phyloP scores from a whole-genome alignment of 1,140 invertebrate genomes.

The Ridgeia piscesae region DNA sequence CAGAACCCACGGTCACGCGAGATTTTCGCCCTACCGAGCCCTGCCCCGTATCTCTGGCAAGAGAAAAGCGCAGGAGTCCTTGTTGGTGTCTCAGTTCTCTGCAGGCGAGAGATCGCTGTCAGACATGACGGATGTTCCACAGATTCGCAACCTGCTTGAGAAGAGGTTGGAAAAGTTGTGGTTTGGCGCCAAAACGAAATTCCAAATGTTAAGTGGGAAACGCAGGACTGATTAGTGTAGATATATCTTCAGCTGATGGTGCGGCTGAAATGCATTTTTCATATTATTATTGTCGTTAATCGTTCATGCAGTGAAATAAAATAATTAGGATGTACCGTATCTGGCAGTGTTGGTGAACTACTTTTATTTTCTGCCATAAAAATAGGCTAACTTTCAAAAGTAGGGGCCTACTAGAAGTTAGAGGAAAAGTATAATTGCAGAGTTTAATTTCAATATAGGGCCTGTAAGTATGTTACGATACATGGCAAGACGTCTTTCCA shows the following conservation, averaged over 20 bases:
- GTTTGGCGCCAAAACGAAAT: not conserved
- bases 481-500: no score
- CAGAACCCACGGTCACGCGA: not conserved
- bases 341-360: no score
- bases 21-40: not conserved
- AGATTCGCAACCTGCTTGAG: not conserved
- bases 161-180: not conserved
- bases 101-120: not conserved
- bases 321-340: not conserved
- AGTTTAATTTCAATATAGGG: no score
- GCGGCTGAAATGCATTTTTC: not conserved
- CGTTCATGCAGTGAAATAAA: not conserved
- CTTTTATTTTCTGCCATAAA: no score
- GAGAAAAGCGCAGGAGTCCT: not conserved
- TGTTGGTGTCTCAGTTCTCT: not conserved
- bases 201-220: not conserved
- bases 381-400: no score
- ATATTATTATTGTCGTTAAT: not conserved
- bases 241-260: not conserved
- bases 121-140: not conserved
- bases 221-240: not conserved
- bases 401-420: no score
- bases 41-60: not conserved
- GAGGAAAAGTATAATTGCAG: no score
- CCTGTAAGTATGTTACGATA: no score